These are phyloP conservation scores for Anorthoa munda DNA, from an alignment of 2,888 invertebrate genomes.

Conservation along the genomic window DNA sequence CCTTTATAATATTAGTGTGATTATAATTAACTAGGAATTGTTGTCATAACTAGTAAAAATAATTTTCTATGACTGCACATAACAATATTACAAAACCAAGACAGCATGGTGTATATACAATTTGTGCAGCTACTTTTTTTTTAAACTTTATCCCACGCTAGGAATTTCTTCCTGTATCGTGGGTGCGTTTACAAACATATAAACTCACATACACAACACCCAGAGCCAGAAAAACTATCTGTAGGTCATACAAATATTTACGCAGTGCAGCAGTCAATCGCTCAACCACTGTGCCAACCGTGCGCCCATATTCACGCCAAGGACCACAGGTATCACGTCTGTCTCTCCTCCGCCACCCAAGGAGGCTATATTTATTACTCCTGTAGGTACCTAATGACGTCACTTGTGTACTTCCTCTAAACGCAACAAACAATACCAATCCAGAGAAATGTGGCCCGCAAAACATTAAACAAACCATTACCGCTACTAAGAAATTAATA, in stretches of 20 bases:
- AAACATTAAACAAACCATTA: neutral
- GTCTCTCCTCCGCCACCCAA: no score
- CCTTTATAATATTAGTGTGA: no score
- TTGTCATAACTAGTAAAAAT: neutral
- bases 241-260: no score
- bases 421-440: neutral
- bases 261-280: no score
- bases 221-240: no score
- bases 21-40: neutral
- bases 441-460: neutral
- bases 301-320: neutral
- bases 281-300: no score
- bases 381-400: conserved; percentile 1
- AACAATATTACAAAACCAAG: conserved; percentile 1
- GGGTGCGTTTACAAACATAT: no score
- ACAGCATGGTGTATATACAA: neutral
- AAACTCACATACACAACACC: no score
- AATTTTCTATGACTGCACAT: neutral
- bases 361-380: neutral
- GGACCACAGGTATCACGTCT: neutral
- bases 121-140: no score
- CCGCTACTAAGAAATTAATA: conserved; percentile 11
- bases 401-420: conserved; percentile 5
- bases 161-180: no score
- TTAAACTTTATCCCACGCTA: no score